Percentiles rank a stretch among this genome's conserved stretches.
Evolutionary conservation across 2,888 invertebrate species (phyloP).

Genomic region (Nemotelus pantherinus): DNA sequence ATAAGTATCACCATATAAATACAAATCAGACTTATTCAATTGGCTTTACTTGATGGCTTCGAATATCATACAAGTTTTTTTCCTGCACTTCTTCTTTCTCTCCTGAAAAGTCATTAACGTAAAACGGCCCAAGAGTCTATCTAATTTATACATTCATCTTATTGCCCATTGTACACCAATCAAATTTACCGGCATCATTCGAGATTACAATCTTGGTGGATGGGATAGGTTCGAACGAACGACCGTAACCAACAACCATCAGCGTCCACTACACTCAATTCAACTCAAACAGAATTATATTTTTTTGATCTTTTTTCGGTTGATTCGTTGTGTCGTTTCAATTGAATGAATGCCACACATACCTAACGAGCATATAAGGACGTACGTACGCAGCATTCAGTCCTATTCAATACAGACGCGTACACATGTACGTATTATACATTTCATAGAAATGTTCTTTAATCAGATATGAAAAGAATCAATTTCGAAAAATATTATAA

Average conservation of each 20-base stretch:
- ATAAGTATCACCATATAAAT: background rate
- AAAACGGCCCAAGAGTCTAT: conserved; percentile 7
- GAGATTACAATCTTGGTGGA: background rate
- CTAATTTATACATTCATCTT: conserved; percentile 40
- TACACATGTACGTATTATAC: background rate
- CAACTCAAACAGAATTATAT: background rate
- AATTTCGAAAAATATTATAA: conserved; percentile 26
- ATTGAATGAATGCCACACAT: too few species aligned
- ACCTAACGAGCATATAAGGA: too few species aligned
- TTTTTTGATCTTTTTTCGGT: too few species aligned
- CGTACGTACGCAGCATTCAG: background rate
- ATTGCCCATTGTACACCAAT: conserved; percentile 29
- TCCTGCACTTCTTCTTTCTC: too few species aligned
- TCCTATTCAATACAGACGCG: background rate
- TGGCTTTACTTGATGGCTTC: background rate
- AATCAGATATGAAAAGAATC: conserved; percentile 40
- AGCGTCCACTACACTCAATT: background rate
- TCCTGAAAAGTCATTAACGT: conserved; percentile 26
- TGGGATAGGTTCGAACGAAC: too few species aligned
- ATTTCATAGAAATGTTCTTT: conserved; percentile 15
- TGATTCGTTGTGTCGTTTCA: too few species aligned
- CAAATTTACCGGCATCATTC: conserved; percentile 25
- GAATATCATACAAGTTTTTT: background rate
- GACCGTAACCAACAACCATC: too few species aligned
- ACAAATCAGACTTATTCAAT: background rate